Percentiles rank a stretch among this genome's conserved stretches.
Conservation (phyloP, 37 sponge, comb jelly and placozoan species). For the Theonella swinhoei region DNA sequence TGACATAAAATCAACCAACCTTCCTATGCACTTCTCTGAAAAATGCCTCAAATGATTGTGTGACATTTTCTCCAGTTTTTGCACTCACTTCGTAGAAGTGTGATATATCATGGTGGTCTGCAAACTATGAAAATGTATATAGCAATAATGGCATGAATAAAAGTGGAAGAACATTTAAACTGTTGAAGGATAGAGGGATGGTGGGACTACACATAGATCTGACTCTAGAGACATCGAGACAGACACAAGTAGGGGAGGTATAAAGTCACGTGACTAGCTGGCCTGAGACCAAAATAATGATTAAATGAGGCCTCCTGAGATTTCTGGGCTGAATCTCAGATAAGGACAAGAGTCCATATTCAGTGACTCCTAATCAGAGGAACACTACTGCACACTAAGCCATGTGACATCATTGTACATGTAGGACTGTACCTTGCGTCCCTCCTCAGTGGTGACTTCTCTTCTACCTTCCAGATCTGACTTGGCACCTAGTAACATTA, state of each 20-base stretch:
- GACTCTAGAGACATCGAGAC: no score
- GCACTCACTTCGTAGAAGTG: slow-evolving; percentile 84
- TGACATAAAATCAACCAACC: slow-evolving; percentile 29
- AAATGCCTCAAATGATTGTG: slow-evolving; percentile 58
- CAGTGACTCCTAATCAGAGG: no score
- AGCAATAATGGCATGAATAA: not conserved
- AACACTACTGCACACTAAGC: no score
- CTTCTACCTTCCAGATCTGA: slow-evolving; percentile 59
- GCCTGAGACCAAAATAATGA: no score
- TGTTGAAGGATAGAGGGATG: no score
- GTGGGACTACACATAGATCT: no score
- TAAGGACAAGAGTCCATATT: no score
- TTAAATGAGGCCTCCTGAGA: no score
- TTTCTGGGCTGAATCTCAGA: no score
- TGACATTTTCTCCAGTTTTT: slow-evolving; percentile 70
- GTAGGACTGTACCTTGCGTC: slow-evolving; percentile 64
- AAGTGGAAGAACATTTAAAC: not conserved
- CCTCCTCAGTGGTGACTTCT: slow-evolving; percentile 67
- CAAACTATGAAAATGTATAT: slow-evolving; percentile 63
- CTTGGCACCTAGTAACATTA: slow-evolving; percentile 73
- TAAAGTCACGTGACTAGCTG: no score
- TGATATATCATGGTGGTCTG: slow-evolving; percentile 41
- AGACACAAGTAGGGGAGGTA: no score
- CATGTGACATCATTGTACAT: no score
- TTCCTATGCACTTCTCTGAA: slow-evolving; percentile 62